Conservation (phyloP, 2,797 vertebrate species). For the Phoeniculus purpureus region DNA sequence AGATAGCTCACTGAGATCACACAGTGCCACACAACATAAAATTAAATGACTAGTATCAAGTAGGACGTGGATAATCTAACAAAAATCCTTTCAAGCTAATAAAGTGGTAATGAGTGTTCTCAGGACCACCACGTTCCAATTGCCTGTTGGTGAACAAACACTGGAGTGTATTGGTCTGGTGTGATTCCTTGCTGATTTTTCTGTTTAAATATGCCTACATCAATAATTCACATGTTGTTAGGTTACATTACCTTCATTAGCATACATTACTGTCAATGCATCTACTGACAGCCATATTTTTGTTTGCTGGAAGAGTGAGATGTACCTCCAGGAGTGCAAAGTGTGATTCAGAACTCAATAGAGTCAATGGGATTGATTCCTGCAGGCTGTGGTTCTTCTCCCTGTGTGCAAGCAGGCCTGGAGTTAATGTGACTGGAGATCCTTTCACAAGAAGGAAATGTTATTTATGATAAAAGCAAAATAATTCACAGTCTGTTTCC, state of each 20-base stretch:
- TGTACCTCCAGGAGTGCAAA: constrained; percentile 13
- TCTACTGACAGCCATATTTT: constrained; percentile 31
- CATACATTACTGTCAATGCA: constrained; percentile 53
- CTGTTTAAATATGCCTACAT: constrained; percentile 51
- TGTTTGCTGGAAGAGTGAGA: constrained; percentile 8
- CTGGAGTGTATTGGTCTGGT: neutral
- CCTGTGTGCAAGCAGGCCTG: neutral
- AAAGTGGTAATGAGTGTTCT: neutral
- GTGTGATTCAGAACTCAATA: constrained; percentile 43
- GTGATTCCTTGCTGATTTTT: constrained; percentile 47
- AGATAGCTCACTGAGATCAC: neutral
- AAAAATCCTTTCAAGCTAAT: constrained; percentile 7
- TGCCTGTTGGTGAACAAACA: constrained; percentile 44
- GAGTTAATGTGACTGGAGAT: neutral
- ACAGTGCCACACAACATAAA: neutral
- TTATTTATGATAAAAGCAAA: constrained; percentile 39
- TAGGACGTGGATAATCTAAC: neutral
- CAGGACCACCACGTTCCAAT: neutral
- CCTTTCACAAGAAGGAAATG: neutral
- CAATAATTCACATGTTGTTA: constrained; percentile 65
- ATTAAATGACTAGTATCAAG: neutral
- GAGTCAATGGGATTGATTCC: constrained; percentile 45
- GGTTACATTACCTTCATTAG: constrained; percentile 50
- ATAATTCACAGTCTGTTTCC: constrained; percentile 29
- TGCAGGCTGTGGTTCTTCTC: constrained; percentile 33